Evolutionary conservation across 2,113 vertebrate species (phyloP), one percentile per base, ranked within the genome.

Genomic region (human (Homo sapiens)): DNA sequence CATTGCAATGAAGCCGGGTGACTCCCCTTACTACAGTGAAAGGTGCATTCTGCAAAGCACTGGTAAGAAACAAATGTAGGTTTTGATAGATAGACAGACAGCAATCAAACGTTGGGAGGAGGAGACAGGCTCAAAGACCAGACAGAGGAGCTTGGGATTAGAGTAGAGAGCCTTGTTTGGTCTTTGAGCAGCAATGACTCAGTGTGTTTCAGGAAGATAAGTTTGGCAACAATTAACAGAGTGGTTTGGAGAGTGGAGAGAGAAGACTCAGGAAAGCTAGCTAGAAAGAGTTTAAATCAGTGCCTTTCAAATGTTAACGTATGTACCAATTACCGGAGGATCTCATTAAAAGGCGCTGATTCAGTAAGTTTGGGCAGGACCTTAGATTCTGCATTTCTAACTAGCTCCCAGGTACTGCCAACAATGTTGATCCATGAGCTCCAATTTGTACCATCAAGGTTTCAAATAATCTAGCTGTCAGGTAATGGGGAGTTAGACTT

Each of bases 151-250:
- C 18, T 6, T n/a, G 6, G 3, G n/a, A 16, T 43, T 43, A 4
- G 43, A 76, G 14, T 0, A 82, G 48, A 48, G 43, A 92, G 57
- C 17, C 32, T 89, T 5, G 13, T 11, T 48, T 9, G 0, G 2
- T 27, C 32, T 27, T 32, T 50, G 38, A 88, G 38, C 76, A 52
- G 22, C 40, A 57, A 16, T 40, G 16, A 38, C 55, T 73, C 73
- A 8, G 30, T 90, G 32, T 82, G 89, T 72, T 95, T 89, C 68
- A 55, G 52, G 59, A 90, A 95, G 90, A 82, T 85, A 90, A 85
- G 45, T 94, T 92, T 90, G 80, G 40, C 48, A 89, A 76, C 93
- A 96, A 90, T 89, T 75, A 97, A 52, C 50, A 83, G 87, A 89
- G 82, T 75, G 45, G 48, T 84, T 88, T 93, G n/a, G 14, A 79